phyloP scores from a whole-genome alignment of 2,888 invertebrate species.

The Polia nebulosa region DNA sequence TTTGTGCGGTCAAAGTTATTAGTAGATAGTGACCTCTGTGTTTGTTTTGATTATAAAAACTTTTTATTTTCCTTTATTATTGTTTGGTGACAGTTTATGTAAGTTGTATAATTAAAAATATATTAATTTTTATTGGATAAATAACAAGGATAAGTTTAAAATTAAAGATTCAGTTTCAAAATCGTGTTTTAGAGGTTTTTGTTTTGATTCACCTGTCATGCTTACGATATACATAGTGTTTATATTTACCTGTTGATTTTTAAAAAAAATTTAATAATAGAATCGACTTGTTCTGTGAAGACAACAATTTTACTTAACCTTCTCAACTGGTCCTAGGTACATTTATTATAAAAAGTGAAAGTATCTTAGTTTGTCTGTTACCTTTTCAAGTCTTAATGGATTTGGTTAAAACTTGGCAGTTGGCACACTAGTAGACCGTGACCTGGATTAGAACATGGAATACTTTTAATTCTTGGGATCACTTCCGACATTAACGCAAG shows the following conservation, averaged over 20 bases:
- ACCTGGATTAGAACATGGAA: too few relatives aligned
- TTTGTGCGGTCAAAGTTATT: constrained; percentile 61
- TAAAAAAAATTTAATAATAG: too few relatives aligned
- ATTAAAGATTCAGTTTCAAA: not conserved
- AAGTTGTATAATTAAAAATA: constrained; percentile 20
- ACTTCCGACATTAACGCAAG: not conserved
- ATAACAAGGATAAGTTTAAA: constrained; percentile 5
- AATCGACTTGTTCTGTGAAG: not conserved
- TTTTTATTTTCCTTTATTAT: constrained; percentile 24
- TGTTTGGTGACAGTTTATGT: constrained; percentile 35
- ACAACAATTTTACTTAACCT: too few relatives aligned
- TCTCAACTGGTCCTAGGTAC: not conserved
- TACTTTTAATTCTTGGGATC: too few relatives aligned
- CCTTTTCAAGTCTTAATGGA: too few relatives aligned
- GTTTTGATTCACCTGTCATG: not conserved
- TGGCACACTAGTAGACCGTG: too few relatives aligned
- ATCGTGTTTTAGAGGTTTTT: not conserved
- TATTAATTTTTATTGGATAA: too few relatives aligned
- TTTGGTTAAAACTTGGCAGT: too few relatives aligned
- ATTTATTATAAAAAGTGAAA: too few relatives aligned
- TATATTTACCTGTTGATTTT: too few relatives aligned
- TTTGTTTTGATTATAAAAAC: constrained; percentile 59
- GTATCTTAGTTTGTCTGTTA: too few relatives aligned
- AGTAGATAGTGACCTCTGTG: constrained; percentile 59
- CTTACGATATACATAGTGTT: not conserved